Evolutionary conservation across 2,797 vertebrate genomes (phyloP).

Genomic region (Manis javanica): DNA sequence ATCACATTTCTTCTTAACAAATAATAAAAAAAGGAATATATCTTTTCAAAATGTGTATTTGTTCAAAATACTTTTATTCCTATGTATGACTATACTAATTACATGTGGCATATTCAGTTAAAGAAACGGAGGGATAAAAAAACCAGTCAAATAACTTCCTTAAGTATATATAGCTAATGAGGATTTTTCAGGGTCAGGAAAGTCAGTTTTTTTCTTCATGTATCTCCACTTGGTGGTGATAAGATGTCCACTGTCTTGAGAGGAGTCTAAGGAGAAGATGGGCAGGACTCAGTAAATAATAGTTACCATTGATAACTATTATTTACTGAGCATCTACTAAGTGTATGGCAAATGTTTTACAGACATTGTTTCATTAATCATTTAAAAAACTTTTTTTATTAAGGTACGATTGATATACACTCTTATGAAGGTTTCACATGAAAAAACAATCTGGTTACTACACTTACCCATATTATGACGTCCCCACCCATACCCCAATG

Average conservation of each 20-base stretch:
- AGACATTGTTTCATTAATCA: neutral
- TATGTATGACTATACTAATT: neutral
- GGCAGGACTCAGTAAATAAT: neutral
- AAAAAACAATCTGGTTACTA: too few species aligned
- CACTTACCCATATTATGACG: too few species aligned
- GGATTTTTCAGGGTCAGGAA: neutral
- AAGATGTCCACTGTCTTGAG: neutral
- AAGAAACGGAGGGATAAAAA: neutral
- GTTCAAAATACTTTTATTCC: neutral
- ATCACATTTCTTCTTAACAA: neutral
- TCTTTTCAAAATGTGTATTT: neutral
- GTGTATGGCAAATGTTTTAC: neutral
- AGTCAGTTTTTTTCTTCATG: neutral
- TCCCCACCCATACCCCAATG: too few species aligned
- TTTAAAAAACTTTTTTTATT: too few species aligned
- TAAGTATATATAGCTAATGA: neutral
- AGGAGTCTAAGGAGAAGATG: neutral
- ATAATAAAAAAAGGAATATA: neutral
- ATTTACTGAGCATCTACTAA: neutral
- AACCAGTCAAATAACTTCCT: neutral
- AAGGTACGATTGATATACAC: too few species aligned
- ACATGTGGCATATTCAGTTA: neutral
- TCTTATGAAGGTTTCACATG: too few species aligned
- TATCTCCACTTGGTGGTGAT: neutral
- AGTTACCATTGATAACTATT: neutral